Evolutionary conservation across 2,888 invertebrate species (phyloP).

Genomic region (Physocephala rufipes): DNA sequence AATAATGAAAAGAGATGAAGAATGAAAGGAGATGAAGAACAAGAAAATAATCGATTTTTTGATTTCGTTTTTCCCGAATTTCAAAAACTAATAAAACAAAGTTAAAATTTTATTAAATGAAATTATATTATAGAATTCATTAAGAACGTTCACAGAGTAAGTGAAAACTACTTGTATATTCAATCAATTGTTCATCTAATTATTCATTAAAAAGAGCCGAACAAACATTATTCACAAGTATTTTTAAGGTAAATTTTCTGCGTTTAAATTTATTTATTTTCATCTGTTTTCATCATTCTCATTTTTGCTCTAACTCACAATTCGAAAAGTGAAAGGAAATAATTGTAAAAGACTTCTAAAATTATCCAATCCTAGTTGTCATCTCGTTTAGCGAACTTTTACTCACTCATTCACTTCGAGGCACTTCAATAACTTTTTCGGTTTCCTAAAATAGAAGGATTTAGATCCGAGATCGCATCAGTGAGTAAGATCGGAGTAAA

Average conservation of each 20-base stretch:
- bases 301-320: not conserved
- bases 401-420: conserved; percentile 18
- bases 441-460: not conserved
- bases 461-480: not conserved
- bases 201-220: not conserved
- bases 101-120: not conserved
- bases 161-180: not conserved
- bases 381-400: conserved; percentile 25
- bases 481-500: not conserved
- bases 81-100: too few species aligned
- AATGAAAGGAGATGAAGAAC: not conserved
- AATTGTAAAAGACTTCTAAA: not conserved
- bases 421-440: conserved; percentile 14
- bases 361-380: conserved; percentile 29
- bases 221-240: not conserved
- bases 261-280: not conserved
- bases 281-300: not conserved
- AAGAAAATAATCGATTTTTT: too few species aligned
- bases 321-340: not conserved
- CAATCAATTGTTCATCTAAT: too few species aligned
- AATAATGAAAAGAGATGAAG: not conserved
- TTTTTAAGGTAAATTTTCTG: not conserved
- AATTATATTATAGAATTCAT: not conserved
- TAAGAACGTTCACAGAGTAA: not conserved
- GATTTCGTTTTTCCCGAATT: too few species aligned